Evolutionary conservation across 2,888 invertebrate genomes (phyloP).

Genomic region (Neoscelio sp.): DNA sequence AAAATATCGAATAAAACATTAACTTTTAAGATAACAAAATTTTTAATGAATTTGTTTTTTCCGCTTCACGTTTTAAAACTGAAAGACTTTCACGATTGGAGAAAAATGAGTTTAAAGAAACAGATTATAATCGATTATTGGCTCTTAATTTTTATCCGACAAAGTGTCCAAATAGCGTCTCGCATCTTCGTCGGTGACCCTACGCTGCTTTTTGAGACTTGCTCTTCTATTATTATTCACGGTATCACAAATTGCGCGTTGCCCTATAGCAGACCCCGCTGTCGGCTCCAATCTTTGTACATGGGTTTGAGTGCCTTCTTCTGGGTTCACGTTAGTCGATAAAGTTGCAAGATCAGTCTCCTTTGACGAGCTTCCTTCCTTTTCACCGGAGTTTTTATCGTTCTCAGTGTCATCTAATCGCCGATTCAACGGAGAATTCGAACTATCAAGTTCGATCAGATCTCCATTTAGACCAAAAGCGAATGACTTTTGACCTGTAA

Average conservation of each 20-base stretch:
- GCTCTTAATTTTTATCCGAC: neutral
- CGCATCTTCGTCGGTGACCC: conserved; percentile 46
- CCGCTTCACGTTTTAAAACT: too few relatives aligned
- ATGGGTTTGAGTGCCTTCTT: neutral
- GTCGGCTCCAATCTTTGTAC: conserved; percentile 27
- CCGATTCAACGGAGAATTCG: neutral
- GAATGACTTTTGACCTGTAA: conserved; percentile 80
- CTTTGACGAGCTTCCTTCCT: conserved; percentile 1
- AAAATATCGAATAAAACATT: too few relatives aligned
- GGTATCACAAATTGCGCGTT: conserved; percentile 18
- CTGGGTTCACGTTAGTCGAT: neutral
- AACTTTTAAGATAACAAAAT: too few relatives aligned
- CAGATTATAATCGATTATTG: too few relatives aligned
- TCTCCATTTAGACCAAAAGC: conserved; percentile 80
- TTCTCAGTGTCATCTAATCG: neutral
- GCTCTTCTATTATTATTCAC: conserved; percentile 68
- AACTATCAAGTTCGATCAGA: conserved; percentile 78
- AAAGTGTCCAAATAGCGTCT: conserved; percentile 31
- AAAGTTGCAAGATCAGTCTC: conserved; percentile 18
- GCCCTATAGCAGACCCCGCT: neutral
- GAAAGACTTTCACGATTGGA: too few relatives aligned
- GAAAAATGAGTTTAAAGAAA: neutral
- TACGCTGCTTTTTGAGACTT: conserved; percentile 76
- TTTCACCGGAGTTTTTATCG: neutral
- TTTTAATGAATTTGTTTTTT: too few relatives aligned